phyloP scores from a whole-genome alignment of 2,113 vertebrate species.

The Paralichthys olivaceus region DNA sequence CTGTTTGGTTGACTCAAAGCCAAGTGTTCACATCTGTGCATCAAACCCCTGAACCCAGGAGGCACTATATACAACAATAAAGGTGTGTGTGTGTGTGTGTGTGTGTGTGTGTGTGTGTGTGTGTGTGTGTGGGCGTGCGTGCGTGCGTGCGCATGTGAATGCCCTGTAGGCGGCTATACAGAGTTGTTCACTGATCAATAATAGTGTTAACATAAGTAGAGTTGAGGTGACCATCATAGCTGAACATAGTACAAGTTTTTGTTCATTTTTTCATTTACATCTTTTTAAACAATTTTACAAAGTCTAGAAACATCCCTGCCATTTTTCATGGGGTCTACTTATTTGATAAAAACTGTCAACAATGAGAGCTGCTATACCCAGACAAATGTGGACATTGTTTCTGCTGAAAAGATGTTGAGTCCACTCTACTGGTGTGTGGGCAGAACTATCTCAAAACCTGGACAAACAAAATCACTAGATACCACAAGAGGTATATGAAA shows the following conservation, averaged over 20 bases:
- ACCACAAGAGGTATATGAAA: too few relatives aligned
- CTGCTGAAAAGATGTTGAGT: neutral
- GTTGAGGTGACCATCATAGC: neutral
- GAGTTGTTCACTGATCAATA: constrained; percentile 16
- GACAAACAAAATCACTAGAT: neutral
- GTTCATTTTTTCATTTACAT: too few relatives aligned
- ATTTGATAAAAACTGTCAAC: too few relatives aligned
- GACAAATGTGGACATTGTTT: neutral
- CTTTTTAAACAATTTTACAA: too few relatives aligned
- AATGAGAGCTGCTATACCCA: too few relatives aligned
- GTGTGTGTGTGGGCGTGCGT: neutral
- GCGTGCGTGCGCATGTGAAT: neutral
- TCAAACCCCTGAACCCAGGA: constrained; percentile 40
- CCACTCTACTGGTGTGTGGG: too few relatives aligned
- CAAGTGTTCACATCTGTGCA: constrained; percentile 41
- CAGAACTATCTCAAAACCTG: too few relatives aligned
- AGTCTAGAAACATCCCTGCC: too few relatives aligned
- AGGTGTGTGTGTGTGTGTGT: constrained; percentile 37
- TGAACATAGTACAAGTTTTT: neutral
- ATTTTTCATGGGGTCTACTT: too few relatives aligned
- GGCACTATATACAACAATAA: constrained; percentile 31
- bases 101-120: neutral
- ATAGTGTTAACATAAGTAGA: constrained; percentile 8
- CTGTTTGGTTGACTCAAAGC: neutral
- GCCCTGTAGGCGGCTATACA: constrained; percentile 6